phyloP scores from a whole-genome alignment of 2,797 vertebrate genomes.

The Channa striata region DNA sequence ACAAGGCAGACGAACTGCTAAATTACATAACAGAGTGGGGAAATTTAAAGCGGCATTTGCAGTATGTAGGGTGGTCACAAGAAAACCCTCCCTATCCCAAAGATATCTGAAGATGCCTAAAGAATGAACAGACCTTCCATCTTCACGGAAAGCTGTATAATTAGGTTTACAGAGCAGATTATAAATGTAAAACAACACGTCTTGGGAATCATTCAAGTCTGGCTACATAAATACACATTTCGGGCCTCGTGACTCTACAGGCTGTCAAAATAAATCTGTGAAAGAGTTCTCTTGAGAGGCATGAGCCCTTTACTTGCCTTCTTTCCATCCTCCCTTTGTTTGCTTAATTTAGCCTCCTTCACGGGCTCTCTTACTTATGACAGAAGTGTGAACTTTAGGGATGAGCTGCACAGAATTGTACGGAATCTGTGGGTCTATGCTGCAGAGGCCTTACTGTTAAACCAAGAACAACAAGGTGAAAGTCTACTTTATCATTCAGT shows the following conservation, averaged over 20 bases:
- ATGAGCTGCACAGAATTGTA: too few species aligned
- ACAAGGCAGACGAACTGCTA: not conserved
- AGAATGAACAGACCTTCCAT: not conserved
- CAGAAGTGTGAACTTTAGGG: conserved; percentile 38
- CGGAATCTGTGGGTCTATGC: too few species aligned
- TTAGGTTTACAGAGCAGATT: conserved; percentile 24
- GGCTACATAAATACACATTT: conserved; percentile 51
- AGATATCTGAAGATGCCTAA: too few species aligned
- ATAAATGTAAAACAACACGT: conserved; percentile 25
- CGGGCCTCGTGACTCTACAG: conserved; percentile 49
- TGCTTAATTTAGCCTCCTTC: conserved; percentile 20
- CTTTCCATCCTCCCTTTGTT: conserved; percentile 26
- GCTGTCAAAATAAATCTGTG: conserved; percentile 62
- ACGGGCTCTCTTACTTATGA: conserved; percentile 51
- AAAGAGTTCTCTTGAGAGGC: conserved; percentile 53
- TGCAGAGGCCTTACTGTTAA: too few species aligned
- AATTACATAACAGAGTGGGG: not conserved
- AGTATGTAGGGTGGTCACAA: not conserved
- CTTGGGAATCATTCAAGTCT: conserved; percentile 17
- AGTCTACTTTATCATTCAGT: too few species aligned
- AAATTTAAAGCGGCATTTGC: conserved; percentile 2
- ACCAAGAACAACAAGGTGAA: too few species aligned
- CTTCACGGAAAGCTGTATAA: conserved; percentile 26
- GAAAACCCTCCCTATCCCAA: not conserved
- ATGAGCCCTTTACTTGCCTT: conserved; percentile 47